Base-by-base conservation (phyloP, 2,797 vertebrate species). In the Molossus alvarezi region DNA sequence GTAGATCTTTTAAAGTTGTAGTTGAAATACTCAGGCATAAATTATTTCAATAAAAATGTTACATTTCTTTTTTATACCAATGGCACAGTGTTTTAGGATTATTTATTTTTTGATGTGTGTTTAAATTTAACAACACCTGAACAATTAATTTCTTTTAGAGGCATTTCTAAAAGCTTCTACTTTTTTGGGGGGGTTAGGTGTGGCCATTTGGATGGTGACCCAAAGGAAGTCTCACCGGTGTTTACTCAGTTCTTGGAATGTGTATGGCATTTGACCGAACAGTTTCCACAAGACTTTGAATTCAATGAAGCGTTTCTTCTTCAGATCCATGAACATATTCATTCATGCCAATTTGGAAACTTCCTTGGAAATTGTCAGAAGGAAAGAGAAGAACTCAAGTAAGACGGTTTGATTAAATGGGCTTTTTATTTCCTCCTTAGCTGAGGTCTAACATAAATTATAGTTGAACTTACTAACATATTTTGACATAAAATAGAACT, bases 311-410 rank as follows among this genome's bases (percentile, higher is more conserved):
- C 99, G 96, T 99, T 99, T 98, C 99, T 99, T 92, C 99, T 99
- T 98, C 99, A 99, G 98, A 99, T 99, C 97, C 99, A 99, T 5
- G 99, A 99, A 95, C 99, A 99, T 0, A 98, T 99, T 89, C 99
- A 99, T 98, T 99, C 99, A 0, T 99, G 99, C 98, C 99, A 99
- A 91, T 99, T 99, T 87, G 99, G 99, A 96, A 99, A 99, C 98
- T 99, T 99, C 97, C 98, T 99, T 53, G 99, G 99, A 90, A 99
- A 99, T 97, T 99, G 99, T 97, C 99, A 99, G 96, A 99, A 99
- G 95, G 99, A 99, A 96, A 98, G 99, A 98, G 99, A 99, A 97
- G 99, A 99, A 23, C 98, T 99, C 69, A 99, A 99, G 99, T 99
- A 98, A 99, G 99, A 89, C 98, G 48, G 96, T 29, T 64, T 90